Evolutionary conservation across 2,888 invertebrate genomes (phyloP).

Genomic region (Eurois occulta): DNA sequence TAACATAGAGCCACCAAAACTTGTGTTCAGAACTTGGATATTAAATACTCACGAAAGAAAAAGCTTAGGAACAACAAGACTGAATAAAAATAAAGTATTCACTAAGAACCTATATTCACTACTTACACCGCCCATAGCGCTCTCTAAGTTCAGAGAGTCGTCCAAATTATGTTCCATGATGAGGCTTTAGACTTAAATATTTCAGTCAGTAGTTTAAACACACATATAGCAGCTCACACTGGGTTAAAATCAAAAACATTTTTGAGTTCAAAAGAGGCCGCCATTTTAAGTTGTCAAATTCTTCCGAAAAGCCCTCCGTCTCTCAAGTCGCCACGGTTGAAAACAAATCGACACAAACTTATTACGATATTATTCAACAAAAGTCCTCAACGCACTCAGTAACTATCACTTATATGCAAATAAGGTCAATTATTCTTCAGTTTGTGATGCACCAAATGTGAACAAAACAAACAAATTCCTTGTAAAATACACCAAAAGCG

Average conservation of each 20-base stretch:
- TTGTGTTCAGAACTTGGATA: neutral
- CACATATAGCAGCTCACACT: constrained; percentile 43
- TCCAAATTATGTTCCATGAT: constrained; percentile 87
- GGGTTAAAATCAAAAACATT: constrained; percentile 72
- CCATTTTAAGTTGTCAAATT: constrained; percentile 90
- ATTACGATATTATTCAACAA: constrained; percentile 57
- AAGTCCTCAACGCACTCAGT: constrained; percentile 48
- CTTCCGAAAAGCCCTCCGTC: constrained; percentile 70
- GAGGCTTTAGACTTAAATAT: constrained; percentile 25
- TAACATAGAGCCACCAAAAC: neutral
- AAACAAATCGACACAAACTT: constrained; percentile 82
- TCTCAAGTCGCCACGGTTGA: constrained; percentile 86
- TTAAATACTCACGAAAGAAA: neutral
- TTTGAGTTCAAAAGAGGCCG: constrained; percentile 89
- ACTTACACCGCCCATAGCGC: constrained; percentile 85
- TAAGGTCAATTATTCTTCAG: constrained; percentile 41
- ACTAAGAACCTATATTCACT: constrained; percentile 24
- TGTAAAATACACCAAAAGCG: constrained; percentile 71
- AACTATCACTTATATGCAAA: constrained; percentile 49
- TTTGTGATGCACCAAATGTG: constrained; percentile 53
- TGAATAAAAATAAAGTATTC: constrained; percentile 41
- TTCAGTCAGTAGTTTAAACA: constrained; percentile 13
- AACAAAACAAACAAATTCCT: constrained; percentile 53
- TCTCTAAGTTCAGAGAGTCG: constrained; percentile 84
- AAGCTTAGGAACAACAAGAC: neutral